A percentile compares a stretch with the other conserved stretches of the same genome.
These are phyloP conservation scores for Pleuronectes platessa DNA, from an alignment of 2,113 vertebrate species.

Conservation along the genomic window DNA sequence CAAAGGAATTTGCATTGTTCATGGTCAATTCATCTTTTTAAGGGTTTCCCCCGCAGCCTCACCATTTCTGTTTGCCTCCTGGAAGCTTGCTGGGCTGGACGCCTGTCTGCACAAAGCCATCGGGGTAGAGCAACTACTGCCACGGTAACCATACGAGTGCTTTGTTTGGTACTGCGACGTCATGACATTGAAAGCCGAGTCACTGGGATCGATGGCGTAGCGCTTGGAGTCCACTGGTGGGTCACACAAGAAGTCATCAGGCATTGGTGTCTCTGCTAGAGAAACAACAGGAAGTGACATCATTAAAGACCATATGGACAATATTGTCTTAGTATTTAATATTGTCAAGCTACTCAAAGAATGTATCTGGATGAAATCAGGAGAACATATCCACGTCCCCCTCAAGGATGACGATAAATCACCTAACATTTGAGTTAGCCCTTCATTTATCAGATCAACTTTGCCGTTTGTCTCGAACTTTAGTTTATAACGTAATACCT, in stretches of 20 bases:
- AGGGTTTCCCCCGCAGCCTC: conserved; percentile 58
- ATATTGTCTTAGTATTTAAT: no score
- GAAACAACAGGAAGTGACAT: conserved; percentile 26
- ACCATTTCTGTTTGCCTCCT: conserved; percentile 91
- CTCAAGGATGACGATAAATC: no score
- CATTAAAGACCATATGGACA: no score
- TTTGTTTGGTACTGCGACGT: conserved; percentile 79
- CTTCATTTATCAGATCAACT: no score
- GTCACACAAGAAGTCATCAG: conserved; percentile 86
- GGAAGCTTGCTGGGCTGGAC: conserved; percentile 85
- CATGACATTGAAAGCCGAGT: conserved; percentile 83
- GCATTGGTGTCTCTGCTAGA: conserved; percentile 82
- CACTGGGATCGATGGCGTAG: conserved; percentile 82
- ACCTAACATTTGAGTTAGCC: no score
- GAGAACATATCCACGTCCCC: no score
- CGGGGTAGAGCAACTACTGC: conserved; percentile 78
- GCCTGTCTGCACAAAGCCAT: conserved; percentile 81
- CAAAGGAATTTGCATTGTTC: not conserved
- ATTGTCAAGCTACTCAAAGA: no score
- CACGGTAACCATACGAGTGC: conserved; percentile 79
- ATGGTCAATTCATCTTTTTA: not conserved
- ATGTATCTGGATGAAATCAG: no score
- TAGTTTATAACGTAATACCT: no score
- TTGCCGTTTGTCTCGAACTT: no score
- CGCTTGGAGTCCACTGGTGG: conserved; percentile 81